phyloP scores from a whole-genome alignment of 2,113 vertebrate genomes.

The Tetraodon nigroviridis region DNA sequence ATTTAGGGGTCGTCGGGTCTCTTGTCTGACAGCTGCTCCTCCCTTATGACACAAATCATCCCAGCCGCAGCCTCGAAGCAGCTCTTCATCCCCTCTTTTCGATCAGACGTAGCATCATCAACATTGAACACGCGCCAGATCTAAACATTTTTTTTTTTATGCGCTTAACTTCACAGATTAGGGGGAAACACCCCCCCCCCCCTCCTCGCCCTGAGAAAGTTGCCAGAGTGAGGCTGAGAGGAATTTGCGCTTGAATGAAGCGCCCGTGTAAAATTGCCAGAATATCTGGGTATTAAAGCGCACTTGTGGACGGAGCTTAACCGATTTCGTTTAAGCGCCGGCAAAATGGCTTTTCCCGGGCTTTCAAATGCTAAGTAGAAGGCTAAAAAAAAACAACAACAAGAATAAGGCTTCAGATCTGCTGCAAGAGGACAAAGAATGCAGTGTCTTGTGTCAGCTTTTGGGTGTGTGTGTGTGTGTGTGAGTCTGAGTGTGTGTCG shows the following conservation, averaged over 20 bases:
- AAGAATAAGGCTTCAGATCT: constrained; percentile 1
- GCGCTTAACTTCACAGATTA: constrained; percentile 5
- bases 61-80: constrained; percentile 28
- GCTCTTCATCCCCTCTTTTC: constrained; percentile 15
- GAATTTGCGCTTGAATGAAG: constrained; percentile 6
- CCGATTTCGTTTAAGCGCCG: constrained; percentile 14
- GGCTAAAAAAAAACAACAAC: constrained; percentile 8
- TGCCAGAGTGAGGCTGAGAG: constrained; percentile 13
- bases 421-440: background rate
- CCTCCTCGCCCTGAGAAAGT: constrained; percentile 11
- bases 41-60: constrained; percentile 14
- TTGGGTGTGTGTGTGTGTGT: constrained; percentile 9
- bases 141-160: background rate
- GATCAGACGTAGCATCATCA: constrained; percentile 20
- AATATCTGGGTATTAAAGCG: constrained; percentile 21
- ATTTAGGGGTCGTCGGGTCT: background rate
- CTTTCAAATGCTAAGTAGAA: constrained; percentile 12
- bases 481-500: constrained; percentile 14
- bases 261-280: constrained; percentile 11
- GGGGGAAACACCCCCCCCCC: constrained; percentile 8
- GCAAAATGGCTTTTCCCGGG: constrained; percentile 6
- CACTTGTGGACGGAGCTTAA: constrained; percentile 35
- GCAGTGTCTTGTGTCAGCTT: background rate
- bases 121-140: background rate
- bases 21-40: background rate